Evolutionary conservation across 2,797 vertebrate species (phyloP).

Genomic region (Chaetophractus vellerosus): DNA sequence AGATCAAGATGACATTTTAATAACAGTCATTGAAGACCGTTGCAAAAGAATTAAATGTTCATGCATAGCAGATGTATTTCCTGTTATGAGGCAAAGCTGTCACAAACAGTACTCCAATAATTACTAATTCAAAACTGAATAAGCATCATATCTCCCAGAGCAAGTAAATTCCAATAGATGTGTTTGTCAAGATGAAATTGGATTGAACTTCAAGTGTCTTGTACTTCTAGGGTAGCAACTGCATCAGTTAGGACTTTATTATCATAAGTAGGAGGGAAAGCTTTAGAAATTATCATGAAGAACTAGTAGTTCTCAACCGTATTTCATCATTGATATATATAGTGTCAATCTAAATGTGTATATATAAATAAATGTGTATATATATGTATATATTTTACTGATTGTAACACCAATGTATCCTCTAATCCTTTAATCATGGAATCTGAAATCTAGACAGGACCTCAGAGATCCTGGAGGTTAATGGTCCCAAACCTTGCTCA

Average conservation of each 20-base stretch:
- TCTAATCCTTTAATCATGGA: background rate
- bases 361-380: background rate
- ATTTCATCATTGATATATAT: conserved; percentile 6
- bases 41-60: conserved; percentile 72
- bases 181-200: conserved; percentile 75
- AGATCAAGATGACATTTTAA: conserved; percentile 77
- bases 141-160: conserved; percentile 58
- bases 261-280: background rate
- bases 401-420: background rate
- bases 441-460: background rate
- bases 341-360: background rate
- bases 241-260: conserved; percentile 27
- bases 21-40: conserved; percentile 79
- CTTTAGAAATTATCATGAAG: background rate
- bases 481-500: background rate
- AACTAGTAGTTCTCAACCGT: background rate
- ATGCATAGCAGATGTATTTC: conserved; percentile 72
- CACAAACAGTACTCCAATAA: conserved; percentile 59
- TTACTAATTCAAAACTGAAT: conserved; percentile 67
- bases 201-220: conserved; percentile 68
- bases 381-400: background rate
- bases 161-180: conserved; percentile 74
- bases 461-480: background rate
- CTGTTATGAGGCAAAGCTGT: conserved; percentile 72
- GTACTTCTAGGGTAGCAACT: conserved; percentile 38